Evolutionary conservation across 2,797 vertebrate species (phyloP), one percentile per base, ranked within the genome.

Genomic region (Anguilla megastoma): DNA sequence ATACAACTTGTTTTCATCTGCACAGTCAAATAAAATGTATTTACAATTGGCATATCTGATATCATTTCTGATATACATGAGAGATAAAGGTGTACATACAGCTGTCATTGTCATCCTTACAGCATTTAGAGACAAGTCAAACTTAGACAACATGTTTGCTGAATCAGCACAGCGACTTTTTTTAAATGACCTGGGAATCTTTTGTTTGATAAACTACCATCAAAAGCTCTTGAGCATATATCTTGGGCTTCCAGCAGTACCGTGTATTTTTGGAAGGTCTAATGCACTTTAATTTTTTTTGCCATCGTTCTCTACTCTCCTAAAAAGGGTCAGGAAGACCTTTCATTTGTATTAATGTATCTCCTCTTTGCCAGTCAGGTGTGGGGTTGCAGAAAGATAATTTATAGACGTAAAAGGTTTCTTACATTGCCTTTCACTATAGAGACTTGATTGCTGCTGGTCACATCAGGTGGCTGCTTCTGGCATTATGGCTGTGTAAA

Each of bases 331-430:
- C 79, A 82, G 18, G 79, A 82, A 82, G 41, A 16, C 45, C 41
- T 48, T 82, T 82, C 79, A 82, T 50, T n/a, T 45, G 24, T 82
- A 45, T 82, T 50, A 82, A 82, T 82, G 79, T 50, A 82, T 24
- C 79, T 82, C 79, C 21, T 24, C 79, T 82, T 45, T 82, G 79
- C 79, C 79, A n/a, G 79, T 82, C 79, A 41, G 36, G 79, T 82
- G 79, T 82, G 41, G 45, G 79, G 45, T n/a, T 82, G 79, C 79
- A 12, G 36, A 82, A 50, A 50, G 6, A 50, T 82, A 48, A 50
- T 50, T 82, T 50, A 82, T 50, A 45, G 24, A 10, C 79, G 7
- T 82, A 50, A 82, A 50, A 82, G 79, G 79, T 82, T 50, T 21
- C 79, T 80, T 80, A 45, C 18, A 24, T 80, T 36, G 16, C 41